A percentile compares a stretch with the other conserved stretches of the same genome.
These are phyloP conservation scores for Psittacula echo DNA, from an alignment of 2,797 vertebrate genomes.

Conservation along the genomic window DNA sequence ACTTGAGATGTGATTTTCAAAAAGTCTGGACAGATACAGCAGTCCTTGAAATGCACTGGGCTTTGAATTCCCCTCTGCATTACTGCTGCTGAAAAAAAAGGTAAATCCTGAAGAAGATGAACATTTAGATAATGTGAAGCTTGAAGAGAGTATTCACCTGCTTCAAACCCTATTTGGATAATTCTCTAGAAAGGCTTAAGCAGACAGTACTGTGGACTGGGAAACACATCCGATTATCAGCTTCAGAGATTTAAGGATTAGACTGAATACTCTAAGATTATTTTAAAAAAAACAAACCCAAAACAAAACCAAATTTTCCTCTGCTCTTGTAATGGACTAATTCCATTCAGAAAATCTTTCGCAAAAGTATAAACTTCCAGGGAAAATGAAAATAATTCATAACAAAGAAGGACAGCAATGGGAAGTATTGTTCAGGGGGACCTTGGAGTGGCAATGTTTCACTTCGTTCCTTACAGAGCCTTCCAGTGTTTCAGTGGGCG, in stretches of 20 bases:
- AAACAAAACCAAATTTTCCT: neutral
- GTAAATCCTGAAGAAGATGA: neutral
- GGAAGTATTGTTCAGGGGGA: neutral
- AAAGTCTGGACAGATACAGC: neutral
- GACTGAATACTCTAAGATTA: neutral
- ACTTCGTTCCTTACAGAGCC: neutral
- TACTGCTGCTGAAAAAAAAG: neutral
- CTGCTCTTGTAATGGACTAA: neutral
- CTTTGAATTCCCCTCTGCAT: neutral
- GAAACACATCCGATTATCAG: neutral
- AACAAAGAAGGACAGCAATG: neutral
- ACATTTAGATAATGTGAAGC: neutral
- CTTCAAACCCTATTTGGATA: neutral
- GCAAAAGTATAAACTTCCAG: neutral
- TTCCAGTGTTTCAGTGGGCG: neutral
- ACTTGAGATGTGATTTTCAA: neutral
- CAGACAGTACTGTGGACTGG: neutral
- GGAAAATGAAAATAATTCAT: neutral
- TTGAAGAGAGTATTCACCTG: neutral
- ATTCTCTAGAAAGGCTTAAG: neutral
- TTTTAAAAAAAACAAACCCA: neutral
- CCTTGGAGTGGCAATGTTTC: neutral
- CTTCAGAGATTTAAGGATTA: conserved; percentile 13
- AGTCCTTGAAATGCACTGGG: neutral
- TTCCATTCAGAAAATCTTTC: neutral